Evolutionary conservation across 1,140 invertebrate genomes (phyloP), one percentile per base, ranked within the genome.

Genomic region (Helicorthomorpha holstii): DNA sequence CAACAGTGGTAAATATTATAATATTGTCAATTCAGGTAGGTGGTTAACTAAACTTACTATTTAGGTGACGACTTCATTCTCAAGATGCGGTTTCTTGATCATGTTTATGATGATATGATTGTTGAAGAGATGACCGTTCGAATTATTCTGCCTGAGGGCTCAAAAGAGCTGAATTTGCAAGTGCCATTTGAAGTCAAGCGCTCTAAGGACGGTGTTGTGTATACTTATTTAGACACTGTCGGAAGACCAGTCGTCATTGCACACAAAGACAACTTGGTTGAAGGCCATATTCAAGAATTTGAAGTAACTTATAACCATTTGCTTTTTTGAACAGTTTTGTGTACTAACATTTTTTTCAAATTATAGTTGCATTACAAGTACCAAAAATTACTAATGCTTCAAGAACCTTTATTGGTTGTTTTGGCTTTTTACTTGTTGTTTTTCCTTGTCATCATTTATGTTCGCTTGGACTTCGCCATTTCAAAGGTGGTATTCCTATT

Each of bases 21-120:
- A 34, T 12, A 46, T 46, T 46, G 4, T 22, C 19, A 25, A 46
- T 22, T 22, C 25, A 22, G 44, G 25, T 7, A 46, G 19, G 19
- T 46, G 44, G 4, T 19, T 46, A 12, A 46, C 25, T 19, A 25
- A 46, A 46, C 7, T 7, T 46, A 46, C 12, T 25, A 25, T 25
- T 46, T 46, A 72, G 76, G 73, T 56, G 72, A 75, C 64, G 71
- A 83, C 26, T 95, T 86, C 70, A 73, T 83, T 29, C 66, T 99
- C 43, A 91, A 88, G 63, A 90, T 98, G 81, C 75, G 89, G 55
- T 70, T 95, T 25, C 65, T 98, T 52, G 95, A 98, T 69, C 94
- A 98, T 66, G 76, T 98, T 26, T 96, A 83, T 71, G 92, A 98
- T 71, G 90, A 98, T 61, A 91, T 96, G 82, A 75, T 89, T 42